Percentiles rank a stretch among this genome's conserved stretches.
phyloP scores from a whole-genome alignment of 2,797 vertebrate genomes.

The Centropyge bicolor region DNA sequence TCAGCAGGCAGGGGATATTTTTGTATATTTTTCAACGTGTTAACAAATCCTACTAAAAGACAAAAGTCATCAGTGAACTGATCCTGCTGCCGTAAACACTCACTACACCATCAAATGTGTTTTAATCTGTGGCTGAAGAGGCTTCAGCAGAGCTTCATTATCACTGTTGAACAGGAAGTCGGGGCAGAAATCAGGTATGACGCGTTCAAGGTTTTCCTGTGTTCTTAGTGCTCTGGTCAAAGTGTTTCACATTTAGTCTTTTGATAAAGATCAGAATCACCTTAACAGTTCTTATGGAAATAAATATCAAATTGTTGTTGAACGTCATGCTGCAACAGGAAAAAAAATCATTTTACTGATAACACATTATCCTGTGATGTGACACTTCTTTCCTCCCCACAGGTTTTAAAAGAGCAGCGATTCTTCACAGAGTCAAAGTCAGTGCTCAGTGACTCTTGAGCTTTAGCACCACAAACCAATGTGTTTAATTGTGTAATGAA shows the following conservation, averaged over 20 bases:
- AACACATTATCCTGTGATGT: background rate
- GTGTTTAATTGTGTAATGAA: background rate
- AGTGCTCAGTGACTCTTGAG: background rate
- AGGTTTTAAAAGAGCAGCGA: background rate
- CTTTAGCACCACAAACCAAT: background rate
- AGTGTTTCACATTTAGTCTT: background rate
- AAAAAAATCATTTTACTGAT: background rate
- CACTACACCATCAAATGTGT: no score
- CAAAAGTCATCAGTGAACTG: no score
- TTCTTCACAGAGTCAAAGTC: background rate
- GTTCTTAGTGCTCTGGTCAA: background rate
- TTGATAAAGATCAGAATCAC: background rate
- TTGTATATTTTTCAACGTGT: no score
- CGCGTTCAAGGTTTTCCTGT: background rate
- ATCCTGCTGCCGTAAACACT: no score
- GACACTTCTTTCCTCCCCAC: background rate
- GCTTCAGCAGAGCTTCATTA: background rate
- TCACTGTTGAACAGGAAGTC: conserved; percentile 30
- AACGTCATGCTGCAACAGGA: no score
- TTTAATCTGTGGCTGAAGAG: no score
- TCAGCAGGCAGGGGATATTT: no score
- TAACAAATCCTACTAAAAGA: no score
- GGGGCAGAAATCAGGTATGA: background rate
- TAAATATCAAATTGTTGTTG: background rate
- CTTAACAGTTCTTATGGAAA: background rate